A percentile compares a stretch with the other conserved stretches of the same genome.
Conservation (phyloP, 1,140 invertebrate genomes). For the Mya arenaria region DNA sequence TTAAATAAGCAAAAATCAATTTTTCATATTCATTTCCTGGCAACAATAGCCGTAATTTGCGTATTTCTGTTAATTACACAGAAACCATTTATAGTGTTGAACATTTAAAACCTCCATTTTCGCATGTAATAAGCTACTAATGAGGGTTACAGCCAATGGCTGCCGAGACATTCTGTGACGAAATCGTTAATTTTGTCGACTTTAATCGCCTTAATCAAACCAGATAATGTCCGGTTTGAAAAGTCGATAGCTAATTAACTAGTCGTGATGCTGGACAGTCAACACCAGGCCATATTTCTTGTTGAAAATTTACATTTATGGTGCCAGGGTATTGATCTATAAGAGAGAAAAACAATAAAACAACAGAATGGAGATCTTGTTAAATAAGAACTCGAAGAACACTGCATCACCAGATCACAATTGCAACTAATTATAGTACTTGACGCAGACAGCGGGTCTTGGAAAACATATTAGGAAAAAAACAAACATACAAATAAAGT, state of each 20-base stretch:
- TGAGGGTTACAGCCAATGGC: not conserved
- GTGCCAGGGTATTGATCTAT: no score
- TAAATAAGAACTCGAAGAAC: no score
- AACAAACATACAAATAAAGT: no score
- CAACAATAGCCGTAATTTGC: not conserved
- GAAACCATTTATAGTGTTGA: not conserved
- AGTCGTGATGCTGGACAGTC: not conserved
- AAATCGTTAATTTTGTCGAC: slow-evolving; percentile 38
- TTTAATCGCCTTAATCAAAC: slow-evolving; percentile 26
- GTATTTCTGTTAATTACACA: not conserved
- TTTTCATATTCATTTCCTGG: not conserved
- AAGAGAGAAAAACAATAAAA: no score
- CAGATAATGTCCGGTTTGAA: slow-evolving; percentile 49
- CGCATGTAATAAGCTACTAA: not conserved
- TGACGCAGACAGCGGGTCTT: no score
- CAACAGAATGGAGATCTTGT: no score
- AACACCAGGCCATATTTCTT: no score
- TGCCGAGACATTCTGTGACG: slow-evolving; percentile 19
- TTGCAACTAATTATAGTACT: no score
- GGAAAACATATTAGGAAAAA: no score
- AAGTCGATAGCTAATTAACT: slow-evolving; percentile 45
- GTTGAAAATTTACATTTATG: no score
- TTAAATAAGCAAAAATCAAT: not conserved
- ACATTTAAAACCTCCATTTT: slow-evolving; percentile 9
- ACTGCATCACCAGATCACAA: no score